A percentile compares a stretch with the other conserved stretches of the same genome.
Conservation (phyloP, 1,140 invertebrate species). For the Nasonia vitripennis region DNA sequence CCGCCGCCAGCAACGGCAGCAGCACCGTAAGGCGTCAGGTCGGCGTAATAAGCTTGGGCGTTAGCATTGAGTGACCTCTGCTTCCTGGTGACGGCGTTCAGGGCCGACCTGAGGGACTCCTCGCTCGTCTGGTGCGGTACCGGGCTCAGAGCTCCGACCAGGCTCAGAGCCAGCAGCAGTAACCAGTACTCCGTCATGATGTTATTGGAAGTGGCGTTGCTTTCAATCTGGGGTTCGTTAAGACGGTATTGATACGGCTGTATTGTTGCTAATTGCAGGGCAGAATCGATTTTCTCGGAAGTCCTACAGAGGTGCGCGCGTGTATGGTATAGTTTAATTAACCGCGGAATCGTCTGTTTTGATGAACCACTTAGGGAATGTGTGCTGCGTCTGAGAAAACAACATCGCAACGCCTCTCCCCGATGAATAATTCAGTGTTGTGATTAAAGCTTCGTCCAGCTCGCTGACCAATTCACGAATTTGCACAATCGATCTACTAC, state of each 20-base stretch:
- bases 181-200: constrained; percentile 18
- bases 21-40: constrained; percentile 62
- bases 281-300: not conserved
- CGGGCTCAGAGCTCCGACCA: constrained; percentile 55
- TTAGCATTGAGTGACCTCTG: constrained; percentile 67
- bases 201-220: not conserved
- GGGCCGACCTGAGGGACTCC: constrained; percentile 70
- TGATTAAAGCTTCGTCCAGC: not conserved
- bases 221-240: no score
- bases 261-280: not conserved
- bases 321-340: not conserved
- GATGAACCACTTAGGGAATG: not conserved
- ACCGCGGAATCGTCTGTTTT: not conserved
- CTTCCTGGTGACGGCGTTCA: constrained; percentile 72
- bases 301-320: not conserved
- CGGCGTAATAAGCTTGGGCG: constrained; percentile 64
- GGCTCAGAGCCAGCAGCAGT: constrained; percentile 56
- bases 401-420: not conserved
- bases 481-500: not conserved
- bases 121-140: constrained; percentile 59
- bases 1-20: constrained; percentile 54
- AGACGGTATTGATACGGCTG: no score
- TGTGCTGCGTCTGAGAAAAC: no score
- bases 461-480: not conserved
- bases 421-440: not conserved